Evolutionary conservation across 23 tunicate species (phyloP), one percentile per base, ranked within the genome.

Genomic region (Phallusia fumigata): DNA sequence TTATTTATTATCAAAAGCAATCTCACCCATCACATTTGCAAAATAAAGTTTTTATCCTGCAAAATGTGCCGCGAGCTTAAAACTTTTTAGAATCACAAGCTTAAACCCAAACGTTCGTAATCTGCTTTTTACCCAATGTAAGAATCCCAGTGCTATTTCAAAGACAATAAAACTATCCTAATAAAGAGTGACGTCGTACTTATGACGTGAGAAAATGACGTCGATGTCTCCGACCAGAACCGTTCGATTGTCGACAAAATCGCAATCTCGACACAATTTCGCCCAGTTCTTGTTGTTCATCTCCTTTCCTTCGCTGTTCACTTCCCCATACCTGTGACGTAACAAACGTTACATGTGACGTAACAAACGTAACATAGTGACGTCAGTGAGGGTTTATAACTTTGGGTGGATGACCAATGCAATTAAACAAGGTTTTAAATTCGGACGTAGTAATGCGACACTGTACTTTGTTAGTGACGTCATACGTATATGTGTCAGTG

Each of bases 251-350:
- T 92, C 91, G 0, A 92, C 84, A 64, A 92, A 92, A 30, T 84
- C 88, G 69, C 97, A 92, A 73, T 92, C 97, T n/a, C 89, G 76
- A 33, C 91, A 92, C 8, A 92, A 44, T 40, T 92, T 92, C 45
- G 91, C 91, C 97, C 97, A 92, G 45, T 86, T 86, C 65, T 86
- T 91, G 51, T 91, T 86, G 82, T 91, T 86, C 96, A 91, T 91
- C 58, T 91, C 90, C 32, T 50, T 44, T 26, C 96, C 96, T 28
- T 86, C 90, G 36, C 82, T 69, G 73, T 86, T 86, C 0, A 91
- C 79, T 49, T 91, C 90, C 8, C 96, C 96, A 34, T 86, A 91
- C 53, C 96, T 91, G 36, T 31, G 65, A 76, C 28, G 69, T 58
- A 22, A 58, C 69, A 58, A 21, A 24, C 1, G 69, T 13, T 58